Evolutionary conservation across 37 sponge, comb jelly and placozoan genomes (phyloP).

Genomic region (Hexactinellida sp.): DNA sequence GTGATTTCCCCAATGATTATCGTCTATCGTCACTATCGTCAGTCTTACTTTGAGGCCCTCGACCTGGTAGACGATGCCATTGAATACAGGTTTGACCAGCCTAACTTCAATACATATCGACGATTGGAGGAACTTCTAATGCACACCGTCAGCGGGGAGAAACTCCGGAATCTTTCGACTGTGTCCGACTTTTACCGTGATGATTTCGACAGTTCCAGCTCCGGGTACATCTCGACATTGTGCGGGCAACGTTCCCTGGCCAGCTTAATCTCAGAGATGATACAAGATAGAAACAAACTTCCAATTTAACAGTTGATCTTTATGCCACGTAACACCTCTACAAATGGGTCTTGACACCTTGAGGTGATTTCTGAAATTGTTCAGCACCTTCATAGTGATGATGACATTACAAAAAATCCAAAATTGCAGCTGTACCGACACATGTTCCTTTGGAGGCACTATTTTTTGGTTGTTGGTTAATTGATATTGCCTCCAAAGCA

Average conservation of each 20-base stretch:
- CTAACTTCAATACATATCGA: not conserved
- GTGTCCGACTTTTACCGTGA: not conserved
- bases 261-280: not conserved
- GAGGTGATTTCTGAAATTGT: too few relatives aligned
- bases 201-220: slow-evolving; percentile 21
- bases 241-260: slow-evolving; percentile 14
- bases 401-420: too few relatives aligned
- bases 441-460: too few relatives aligned
- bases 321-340: too few relatives aligned
- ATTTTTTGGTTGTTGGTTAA: too few relatives aligned
- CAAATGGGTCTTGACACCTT: too few relatives aligned
- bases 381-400: too few relatives aligned
- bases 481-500: too few relatives aligned
- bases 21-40: slow-evolving; percentile 9
- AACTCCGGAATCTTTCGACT: not conserved
- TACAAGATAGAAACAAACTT: too few relatives aligned
- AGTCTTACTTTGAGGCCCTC: slow-evolving; percentile 22
- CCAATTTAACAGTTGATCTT: too few relatives aligned
- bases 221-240: slow-evolving; percentile 18
- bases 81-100: not conserved
- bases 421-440: too few relatives aligned
- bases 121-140: not conserved
- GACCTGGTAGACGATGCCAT: slow-evolving; percentile 16
- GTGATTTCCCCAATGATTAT: slow-evolving; percentile 12
- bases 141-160: not conserved